phyloP scores from a whole-genome alignment of 2,113 vertebrate genomes.

The Trogon surrucura region DNA sequence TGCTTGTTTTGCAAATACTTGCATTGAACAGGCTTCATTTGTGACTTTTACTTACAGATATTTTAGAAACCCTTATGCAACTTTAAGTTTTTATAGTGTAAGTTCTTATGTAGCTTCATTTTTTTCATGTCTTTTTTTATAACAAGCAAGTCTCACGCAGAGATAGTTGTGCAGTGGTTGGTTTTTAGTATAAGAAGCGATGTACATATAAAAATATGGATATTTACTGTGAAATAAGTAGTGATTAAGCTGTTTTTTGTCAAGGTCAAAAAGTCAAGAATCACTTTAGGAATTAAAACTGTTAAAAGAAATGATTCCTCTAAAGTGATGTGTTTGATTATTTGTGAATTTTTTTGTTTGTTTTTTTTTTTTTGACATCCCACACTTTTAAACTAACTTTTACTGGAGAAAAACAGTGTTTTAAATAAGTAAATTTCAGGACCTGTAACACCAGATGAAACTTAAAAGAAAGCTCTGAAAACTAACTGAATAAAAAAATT shows the following conservation, averaged over 20 bases:
- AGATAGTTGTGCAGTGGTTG: not conserved
- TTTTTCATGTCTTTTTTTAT: not conserved
- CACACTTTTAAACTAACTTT: not conserved
- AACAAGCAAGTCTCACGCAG: not conserved
- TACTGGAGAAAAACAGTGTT: not conserved
- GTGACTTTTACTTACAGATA: not conserved
- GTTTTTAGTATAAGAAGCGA: not conserved
- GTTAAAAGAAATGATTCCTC: not conserved
- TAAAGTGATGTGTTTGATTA: not conserved
- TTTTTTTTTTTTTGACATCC: not conserved
- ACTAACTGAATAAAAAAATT: not conserved
- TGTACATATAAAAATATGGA: not conserved
- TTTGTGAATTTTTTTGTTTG: not conserved
- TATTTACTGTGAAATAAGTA: slow-evolving; percentile 6
- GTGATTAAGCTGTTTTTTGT: slow-evolving; percentile 1
- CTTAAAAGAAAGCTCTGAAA: not conserved
- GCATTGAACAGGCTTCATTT: not conserved
- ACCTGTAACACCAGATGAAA: not conserved
- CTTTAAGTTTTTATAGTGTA: not conserved
- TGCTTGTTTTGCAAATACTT: not conserved
- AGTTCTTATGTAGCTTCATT: not conserved
- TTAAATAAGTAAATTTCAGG: not conserved
- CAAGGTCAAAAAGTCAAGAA: slow-evolving; percentile 45
- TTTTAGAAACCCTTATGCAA: not conserved
- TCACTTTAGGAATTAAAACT: not conserved